Evolutionary conservation across 2,797 vertebrate genomes (phyloP), one percentile per base, ranked within the genome.

Genomic region (Chiroxiphia lanceolata): DNA sequence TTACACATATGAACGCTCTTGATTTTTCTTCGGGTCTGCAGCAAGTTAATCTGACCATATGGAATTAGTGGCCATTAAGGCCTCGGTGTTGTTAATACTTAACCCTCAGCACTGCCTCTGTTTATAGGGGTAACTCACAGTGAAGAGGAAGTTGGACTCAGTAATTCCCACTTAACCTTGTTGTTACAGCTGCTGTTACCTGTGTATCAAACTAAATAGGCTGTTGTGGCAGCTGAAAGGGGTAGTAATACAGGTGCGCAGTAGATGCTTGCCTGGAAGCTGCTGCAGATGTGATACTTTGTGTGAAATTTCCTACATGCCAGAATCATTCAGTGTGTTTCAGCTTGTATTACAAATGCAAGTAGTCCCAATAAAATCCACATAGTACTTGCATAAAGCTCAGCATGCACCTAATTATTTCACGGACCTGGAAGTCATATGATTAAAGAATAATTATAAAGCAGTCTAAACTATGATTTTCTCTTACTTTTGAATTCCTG

Each of bases 11-110:
- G 19, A 83, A 34, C 21, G 12, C 47, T 88, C 65, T 78, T 94
- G 72, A 47, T 97, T 93, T 95, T 45, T 90, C 69, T 87, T 87
- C 36, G 51, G 13, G 29, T 83, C 82, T 87, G 59, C 38, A 76
- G 72, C 6, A 31, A 57, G 42, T 64, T 90, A 19, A 50, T 91
- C 47, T 70, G 57, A 53, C 48, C 64, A 13, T 81, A n/a, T 42
- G 34, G 71, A 93, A 81, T 94, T 80, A 70, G 84, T 71, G 42
- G 34, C 68, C 47, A 59, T 53, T 68, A 57, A 83, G 57, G 40
- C 48, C 61, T 92, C 81, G 47, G 42, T 90, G 67, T 29, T 89
- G 40, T 75, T 70, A 60, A 69, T 61, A 22, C 6, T 50, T 79
- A 59, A 51, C 27, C 86, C 38, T 88, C 57, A 84, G 54, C 34